Base-by-base conservation (phyloP, 2,888 invertebrate species). In the Cataglyphis livida region DNA sequence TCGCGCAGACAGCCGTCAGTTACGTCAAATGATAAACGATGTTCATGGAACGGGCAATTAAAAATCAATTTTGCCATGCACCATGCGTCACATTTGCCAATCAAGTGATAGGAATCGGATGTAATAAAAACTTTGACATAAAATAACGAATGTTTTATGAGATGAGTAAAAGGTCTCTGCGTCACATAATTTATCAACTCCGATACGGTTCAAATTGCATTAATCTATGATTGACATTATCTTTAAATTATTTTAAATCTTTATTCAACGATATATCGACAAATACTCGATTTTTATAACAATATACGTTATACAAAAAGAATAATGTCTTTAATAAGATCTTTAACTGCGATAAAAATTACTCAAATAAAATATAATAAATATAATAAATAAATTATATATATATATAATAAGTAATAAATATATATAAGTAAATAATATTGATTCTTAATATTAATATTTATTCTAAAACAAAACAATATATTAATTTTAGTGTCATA, bases 1-100 rank as follows among this genome's bases (percentile, higher is more conserved):
- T 32, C 38, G 71, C 38, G 75, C 68, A 10, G 82, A 59, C 65
- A 61, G 48, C 41, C 54, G 9, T 0, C 28, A 70, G 28, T 64
- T 54, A 44, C 51, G n/a, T 48, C 41, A 57, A 76, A 75, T 81
- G 75, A 84, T 70, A 61, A 57, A 81, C 59, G 81, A 84, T 62
- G 48, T 21, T 18, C 73, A 68, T 44, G 15, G 44, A 10, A 54
- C 64, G 48, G 5, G 9, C 44, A 48, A 51, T 83, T 81, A 79
- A 73, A 62, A 83, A 79, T 41, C 57, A 81, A 57, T 73, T 73
- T 66, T 61, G 21, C 18, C 35, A 44, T 35, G 35, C 38, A 51
- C n/a, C 18, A 65, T 54, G n/a, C 28, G 65, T 65, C n/a, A 41
- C 15, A 25, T 51, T 54, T 25, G 38, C 12, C 28, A 41, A 66